These are phyloP conservation scores for Loriculus beryllinus DNA, from an alignment of 2,797 vertebrate genomes.

Conservation along the genomic window DNA sequence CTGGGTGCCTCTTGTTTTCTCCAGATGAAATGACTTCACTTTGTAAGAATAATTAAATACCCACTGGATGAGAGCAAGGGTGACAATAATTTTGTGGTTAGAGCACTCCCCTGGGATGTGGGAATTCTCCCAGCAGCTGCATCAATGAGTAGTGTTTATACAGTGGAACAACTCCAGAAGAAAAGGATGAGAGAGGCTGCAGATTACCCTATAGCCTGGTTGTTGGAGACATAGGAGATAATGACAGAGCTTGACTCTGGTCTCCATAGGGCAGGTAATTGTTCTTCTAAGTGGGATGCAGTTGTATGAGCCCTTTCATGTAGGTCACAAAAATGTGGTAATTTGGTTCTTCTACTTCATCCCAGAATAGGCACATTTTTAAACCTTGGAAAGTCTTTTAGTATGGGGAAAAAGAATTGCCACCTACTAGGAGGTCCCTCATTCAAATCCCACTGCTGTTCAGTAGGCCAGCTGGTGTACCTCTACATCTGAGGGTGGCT, in stretches of 20 bases:
- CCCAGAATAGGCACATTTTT: not conserved
- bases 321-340: not conserved
- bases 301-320: not conserved
- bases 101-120: constrained; percentile 8
- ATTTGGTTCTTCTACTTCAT: not conserved
- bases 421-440: not conserved
- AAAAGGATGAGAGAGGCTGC: not conserved
- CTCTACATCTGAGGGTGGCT: not conserved
- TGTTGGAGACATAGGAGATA: not conserved
- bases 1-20: constrained; percentile 34
- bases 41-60: constrained; percentile 56
- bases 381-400: not conserved
- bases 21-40: constrained; percentile 38
- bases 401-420: not conserved
- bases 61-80: constrained; percentile 33
- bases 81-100: constrained; percentile 28
- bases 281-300: not conserved
- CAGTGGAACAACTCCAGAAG: not conserved
- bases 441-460: not conserved
- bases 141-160: not conserved
- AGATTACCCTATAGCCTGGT: not conserved
- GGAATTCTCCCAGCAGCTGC: constrained; percentile 33
- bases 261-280: not conserved
- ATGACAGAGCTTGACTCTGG: not conserved
- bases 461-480: not conserved